A percentile compares a stretch with the other conserved stretches of the same genome.
phyloP scores from a whole-genome alignment of 2,797 vertebrate genomes.

The Acanthiza pusilla region DNA sequence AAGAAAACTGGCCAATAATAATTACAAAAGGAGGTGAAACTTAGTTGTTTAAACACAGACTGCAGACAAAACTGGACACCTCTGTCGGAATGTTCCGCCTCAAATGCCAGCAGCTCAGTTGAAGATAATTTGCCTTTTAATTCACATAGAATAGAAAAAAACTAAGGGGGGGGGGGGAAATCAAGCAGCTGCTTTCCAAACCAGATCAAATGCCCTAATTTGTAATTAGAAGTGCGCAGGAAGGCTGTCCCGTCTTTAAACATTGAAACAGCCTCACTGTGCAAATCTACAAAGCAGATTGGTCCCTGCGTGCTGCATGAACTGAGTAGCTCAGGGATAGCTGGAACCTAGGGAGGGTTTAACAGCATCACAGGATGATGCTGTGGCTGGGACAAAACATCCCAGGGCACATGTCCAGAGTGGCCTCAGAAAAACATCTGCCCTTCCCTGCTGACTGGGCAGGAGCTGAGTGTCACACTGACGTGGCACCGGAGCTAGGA shows the following conservation, averaged over 20 bases:
- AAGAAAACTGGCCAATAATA: neutral
- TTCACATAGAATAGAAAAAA: neutral
- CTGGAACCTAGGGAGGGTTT: neutral
- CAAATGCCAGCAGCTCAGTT: neutral
- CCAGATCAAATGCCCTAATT: neutral
- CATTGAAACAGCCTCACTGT: neutral
- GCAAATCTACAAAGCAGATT: neutral
- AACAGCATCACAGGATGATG: rapidly evolving
- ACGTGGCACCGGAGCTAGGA: neutral
- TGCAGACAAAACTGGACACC: neutral
- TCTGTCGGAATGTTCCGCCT: neutral
- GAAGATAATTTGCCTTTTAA: neutral
- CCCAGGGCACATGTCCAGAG: rapidly evolving
- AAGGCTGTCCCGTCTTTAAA: neutral
- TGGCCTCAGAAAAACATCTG: neutral
- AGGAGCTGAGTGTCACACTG: rapidly evolving
- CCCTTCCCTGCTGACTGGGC: neutral
- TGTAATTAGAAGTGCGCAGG: neutral
- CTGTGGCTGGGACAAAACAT: neutral
- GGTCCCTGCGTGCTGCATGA: rapidly evolving
- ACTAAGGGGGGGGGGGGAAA: rapidly evolving
- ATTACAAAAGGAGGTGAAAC: neutral
- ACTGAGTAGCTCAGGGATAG: neutral
- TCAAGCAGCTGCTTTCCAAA: neutral
- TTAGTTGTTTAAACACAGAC: neutral